Evolutionary conservation across 2,797 vertebrate species (phyloP), one percentile per base, ranked within the genome.

Genomic region (Apogon talboti): DNA sequence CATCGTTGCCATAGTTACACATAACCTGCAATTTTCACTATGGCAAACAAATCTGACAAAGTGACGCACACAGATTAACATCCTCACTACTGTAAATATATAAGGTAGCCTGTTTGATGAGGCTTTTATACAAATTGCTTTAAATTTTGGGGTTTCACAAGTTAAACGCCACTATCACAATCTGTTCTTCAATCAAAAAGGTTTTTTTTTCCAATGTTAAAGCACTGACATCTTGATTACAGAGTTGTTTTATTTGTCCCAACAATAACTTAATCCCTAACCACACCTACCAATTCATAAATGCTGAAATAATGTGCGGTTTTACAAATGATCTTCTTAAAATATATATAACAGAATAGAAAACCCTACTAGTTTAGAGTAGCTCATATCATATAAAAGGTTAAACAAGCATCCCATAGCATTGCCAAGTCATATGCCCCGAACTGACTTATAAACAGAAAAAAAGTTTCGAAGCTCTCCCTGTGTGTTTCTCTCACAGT

Each of bases 11-110:
- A 70, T 48, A 77, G 82, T 78, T 65, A 80, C 76, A 15, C 51
- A 47, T 46, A 79, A 87, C 80, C 76, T 79, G 70, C 72, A 85
- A 87, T 84, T 87, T 85, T 62, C 45, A 72, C 62, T 57, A 75
- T 82, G 62, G 63, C 73, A 84, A 87, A 82, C 83, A 82, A 68
- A 78, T 78, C 66, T 46, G 72, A 68, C 30, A 57, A 66, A 35
- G 42, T 78, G 79, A 84, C 53, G 53, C 58, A 80, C 11, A 19
- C 24, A 45, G 7, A 10, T 55, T n/a, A 19, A 49, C 56, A 52
- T 19, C 19, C 35, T 15, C 35, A 24, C 5, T 6, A 1, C 35
- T 55, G 38, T 12, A 50, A 42, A 58, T 38, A 47, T 37, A 21
- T 51, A 38, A 9, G 11, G 40, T n/a, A 43, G 30, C 13, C 11